Base-by-base conservation (phyloP, 2,797 vertebrate species). In the Gymnothorax javanicus region DNA sequence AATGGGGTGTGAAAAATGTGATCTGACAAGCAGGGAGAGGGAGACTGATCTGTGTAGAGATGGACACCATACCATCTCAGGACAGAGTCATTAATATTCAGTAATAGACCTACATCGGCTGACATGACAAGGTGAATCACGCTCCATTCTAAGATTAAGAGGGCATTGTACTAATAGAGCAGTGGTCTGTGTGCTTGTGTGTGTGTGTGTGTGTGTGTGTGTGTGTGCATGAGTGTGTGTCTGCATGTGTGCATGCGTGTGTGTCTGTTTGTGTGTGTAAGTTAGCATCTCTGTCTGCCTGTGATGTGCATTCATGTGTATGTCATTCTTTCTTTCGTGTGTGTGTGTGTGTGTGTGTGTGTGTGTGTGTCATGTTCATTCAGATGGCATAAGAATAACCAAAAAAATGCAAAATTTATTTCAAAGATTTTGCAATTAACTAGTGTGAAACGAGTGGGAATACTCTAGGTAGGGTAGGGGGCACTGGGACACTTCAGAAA, bases 21-120 rank as follows among this genome's bases (percentile, higher is more conserved):
- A 93, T 93, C 90, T 93, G 95, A 94, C 93, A 94, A 92, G 94
- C 92, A 87, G 93, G 91, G 92, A 93, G 91, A 93, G 90, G 89
- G 90, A 93, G 92, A 91, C 90, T 91, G 93, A 92, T 90, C 90
- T 88, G 90, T 90, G 89, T 85, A 90, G 92, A 92, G 91, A 93
- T 88, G 89, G 89, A 91, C 84, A 87, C 64, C 20, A 43, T 71
- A 85, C 88, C 92, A 90, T 90, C 92, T 91, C 84, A 85, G 90
- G 90, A 88, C 89, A 25, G 89, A 88, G 92, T 94, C 95, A 96
- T 96, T 96, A 96, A 96, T 94, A 95, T 93, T 93, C 93, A 90
- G 91, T 90, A 87, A 92, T 86, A 89, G 83, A 50, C 84, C 87
- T 86, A 90, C 90, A 89, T 86, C 57, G 87, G 82, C 84, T 82